These are phyloP conservation scores for Isaurus tuberculatus DNA, from an alignment of 92 coral and sea anemone species.

Conservation along the genomic window DNA sequence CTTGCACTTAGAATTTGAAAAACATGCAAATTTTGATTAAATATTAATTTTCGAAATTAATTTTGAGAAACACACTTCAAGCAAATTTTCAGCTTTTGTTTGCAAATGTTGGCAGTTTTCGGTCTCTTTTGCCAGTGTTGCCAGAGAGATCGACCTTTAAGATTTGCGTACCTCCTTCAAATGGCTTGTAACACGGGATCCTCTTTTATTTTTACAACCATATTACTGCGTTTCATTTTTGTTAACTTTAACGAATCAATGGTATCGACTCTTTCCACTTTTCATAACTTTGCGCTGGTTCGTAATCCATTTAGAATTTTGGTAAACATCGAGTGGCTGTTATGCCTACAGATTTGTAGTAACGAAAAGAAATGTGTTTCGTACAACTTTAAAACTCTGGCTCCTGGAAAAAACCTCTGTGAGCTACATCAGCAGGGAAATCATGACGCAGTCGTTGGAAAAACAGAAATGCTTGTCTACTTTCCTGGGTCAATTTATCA, in stretches of 20 bases:
- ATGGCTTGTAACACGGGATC: no score
- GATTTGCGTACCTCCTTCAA: no score
- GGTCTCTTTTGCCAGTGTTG: no score
- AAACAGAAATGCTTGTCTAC: neutral
- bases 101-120: no score
- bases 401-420: neutral
- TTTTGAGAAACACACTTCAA: no score
- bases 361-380: neutral
- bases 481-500: conserved; percentile 15
- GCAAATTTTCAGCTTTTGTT: no score
- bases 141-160: no score
- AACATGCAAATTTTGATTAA: no score
- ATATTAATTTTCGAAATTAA: no score
- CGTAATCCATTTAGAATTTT: neutral
- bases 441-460: neutral
- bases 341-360: conserved; percentile 8
- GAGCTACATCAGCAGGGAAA: neutral
- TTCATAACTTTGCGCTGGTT: conserved; percentile 1
- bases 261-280: neutral
- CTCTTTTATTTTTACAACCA: no score
- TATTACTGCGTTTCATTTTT: neutral
- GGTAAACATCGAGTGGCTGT: conserved; percentile 8
- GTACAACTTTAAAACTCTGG: neutral
- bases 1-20: no score
- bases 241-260: neutral